A percentile compares a stretch with the other conserved stretches of the same genome.
These are phyloP conservation scores for Callimorpha dominula DNA, from an alignment of 2,888 invertebrate genomes.

Conservation along the genomic window DNA sequence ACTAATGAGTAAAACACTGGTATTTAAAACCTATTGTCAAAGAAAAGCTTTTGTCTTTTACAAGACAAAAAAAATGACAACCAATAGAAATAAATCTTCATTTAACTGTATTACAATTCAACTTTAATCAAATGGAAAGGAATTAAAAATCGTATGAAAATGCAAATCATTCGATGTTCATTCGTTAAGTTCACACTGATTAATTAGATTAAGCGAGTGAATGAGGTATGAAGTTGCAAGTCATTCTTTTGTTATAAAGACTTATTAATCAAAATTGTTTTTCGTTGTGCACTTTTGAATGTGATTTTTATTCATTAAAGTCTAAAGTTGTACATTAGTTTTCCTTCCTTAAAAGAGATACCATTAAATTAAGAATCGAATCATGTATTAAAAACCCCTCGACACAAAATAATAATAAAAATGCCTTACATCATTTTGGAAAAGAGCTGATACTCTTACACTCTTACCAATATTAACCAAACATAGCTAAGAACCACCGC, in stretches of 20 bases:
- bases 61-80: conserved; percentile 14
- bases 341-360: too few species aligned
- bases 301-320: conserved; percentile 15
- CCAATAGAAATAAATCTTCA: conserved; percentile 36
- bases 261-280: conserved; percentile 52
- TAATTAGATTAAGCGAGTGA: conserved; percentile 70
- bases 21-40: conserved; percentile 5
- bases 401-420: too few species aligned
- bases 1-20: conserved; percentile 8
- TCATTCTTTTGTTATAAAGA: conserved; percentile 55
- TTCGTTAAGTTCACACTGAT: conserved; percentile 60
- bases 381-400: too few species aligned
- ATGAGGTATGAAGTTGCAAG: conserved; percentile 41
- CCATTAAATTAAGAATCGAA: not conserved
- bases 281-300: conserved; percentile 31
- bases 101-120: conserved; percentile 32
- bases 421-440: too few species aligned
- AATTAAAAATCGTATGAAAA: conserved; percentile 48
- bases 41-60: conserved; percentile 1
- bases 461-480: too few species aligned
- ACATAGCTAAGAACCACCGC: too few species aligned
- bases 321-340: not conserved
- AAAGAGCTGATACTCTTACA: too few species aligned
- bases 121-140: conserved; percentile 30
- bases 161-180: conserved; percentile 68